phyloP scores from a whole-genome alignment of 2,113 vertebrate genomes.

The Sturnus vulgaris region DNA sequence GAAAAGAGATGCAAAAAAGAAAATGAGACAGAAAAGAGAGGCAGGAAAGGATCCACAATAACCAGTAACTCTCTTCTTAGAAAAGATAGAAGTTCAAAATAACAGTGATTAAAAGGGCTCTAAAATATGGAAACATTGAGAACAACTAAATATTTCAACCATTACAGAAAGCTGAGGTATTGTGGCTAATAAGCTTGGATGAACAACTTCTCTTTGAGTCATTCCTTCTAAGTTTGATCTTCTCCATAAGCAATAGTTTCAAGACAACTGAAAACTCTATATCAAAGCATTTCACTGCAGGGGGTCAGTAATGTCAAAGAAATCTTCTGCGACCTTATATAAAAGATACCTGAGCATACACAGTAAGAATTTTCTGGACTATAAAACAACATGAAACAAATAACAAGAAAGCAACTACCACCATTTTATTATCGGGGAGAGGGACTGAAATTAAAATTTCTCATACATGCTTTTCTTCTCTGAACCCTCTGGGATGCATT shows the following conservation, averaged over 20 bases:
- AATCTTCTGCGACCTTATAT: not conserved
- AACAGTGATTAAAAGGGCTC: not conserved
- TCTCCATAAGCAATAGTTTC: not conserved
- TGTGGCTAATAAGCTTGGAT: not conserved
- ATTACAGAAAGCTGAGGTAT: not conserved
- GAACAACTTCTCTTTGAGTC: not conserved
- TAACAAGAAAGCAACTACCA: not conserved
- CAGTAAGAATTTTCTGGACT: not conserved
- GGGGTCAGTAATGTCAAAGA: not conserved
- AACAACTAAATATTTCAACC: not conserved
- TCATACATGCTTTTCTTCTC: not conserved
- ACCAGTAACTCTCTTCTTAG: not conserved
- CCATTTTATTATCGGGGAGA: not conserved
- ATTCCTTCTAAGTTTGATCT: not conserved
- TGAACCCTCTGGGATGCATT: not conserved
- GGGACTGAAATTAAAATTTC: not conserved
- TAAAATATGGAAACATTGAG: not conserved
- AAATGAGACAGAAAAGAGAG: not conserved
- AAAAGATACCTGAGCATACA: not conserved
- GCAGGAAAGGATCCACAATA: not conserved
- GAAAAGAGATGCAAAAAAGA: not conserved
- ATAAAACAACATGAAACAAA: not conserved
- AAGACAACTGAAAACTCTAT: not conserved
- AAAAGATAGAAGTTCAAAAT: not conserved
- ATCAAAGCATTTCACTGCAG: not conserved